phyloP scores from a whole-genome alignment of 2,888 invertebrate genomes.

The Noctuana brunneofusca region DNA sequence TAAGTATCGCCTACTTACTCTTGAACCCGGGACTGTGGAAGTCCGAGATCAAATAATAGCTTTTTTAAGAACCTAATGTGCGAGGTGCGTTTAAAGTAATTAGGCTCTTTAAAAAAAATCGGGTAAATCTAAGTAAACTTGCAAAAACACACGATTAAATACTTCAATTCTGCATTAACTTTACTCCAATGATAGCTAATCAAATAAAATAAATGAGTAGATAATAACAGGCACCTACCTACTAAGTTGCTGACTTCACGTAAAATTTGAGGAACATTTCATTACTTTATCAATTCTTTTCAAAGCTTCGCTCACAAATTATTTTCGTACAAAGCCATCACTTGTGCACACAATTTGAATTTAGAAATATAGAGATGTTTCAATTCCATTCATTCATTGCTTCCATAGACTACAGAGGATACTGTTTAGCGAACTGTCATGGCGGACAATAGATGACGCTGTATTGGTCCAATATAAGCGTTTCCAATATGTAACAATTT shows the following conservation, averaged over 20 bases:
- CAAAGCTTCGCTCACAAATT: neutral
- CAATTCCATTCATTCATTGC: constrained; percentile 51
- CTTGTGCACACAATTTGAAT: constrained; percentile 34
- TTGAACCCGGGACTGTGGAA: too few relatives aligned
- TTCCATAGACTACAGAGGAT: constrained; percentile 32
- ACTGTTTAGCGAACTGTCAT: constrained; percentile 70
- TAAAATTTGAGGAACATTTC: neutral
- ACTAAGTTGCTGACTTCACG: too few relatives aligned
- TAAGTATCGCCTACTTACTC: too few relatives aligned
- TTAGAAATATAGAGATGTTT: constrained; percentile 60
- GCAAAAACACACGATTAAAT: neutral
- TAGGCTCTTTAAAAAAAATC: too few relatives aligned
- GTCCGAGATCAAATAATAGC: too few relatives aligned
- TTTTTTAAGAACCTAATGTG: too few relatives aligned
- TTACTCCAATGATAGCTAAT: neutral
- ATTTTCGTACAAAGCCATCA: neutral
- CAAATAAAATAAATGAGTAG: too few relatives aligned
- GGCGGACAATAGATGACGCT: constrained; percentile 56
- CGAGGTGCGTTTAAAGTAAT: too few relatives aligned
- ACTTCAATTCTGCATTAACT: neutral
- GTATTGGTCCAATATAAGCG: constrained; percentile 55
- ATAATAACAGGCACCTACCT: too few relatives aligned
- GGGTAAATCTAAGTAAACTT: too few relatives aligned
- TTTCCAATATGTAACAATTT: constrained; percentile 67
- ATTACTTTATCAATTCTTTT: neutral